A percentile compares a stretch with the other conserved stretches of the same genome.
Conservation (phyloP, 2,797 vertebrate species). For the Cossypha polioptera region DNA sequence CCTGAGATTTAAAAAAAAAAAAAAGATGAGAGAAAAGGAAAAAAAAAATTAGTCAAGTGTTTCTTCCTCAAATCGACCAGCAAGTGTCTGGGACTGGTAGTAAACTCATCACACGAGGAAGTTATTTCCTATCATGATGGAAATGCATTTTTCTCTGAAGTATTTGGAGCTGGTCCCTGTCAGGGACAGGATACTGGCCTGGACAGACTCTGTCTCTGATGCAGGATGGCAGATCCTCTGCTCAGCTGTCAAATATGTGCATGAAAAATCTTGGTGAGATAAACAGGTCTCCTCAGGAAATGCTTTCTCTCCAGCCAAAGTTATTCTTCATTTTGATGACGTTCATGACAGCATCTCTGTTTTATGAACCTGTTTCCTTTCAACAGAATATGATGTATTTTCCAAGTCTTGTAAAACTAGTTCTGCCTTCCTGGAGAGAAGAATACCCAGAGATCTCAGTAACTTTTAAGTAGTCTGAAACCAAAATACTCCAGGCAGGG, state of each 20-base stretch:
- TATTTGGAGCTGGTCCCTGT: background rate
- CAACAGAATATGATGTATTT: background rate
- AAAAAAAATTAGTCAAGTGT: background rate
- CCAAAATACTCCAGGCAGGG: background rate
- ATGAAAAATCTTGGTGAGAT: background rate
- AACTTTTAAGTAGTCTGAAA: background rate
- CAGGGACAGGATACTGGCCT: background rate
- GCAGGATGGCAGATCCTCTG: background rate
- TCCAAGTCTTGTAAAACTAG: background rate
- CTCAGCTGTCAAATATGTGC: constrained; percentile 1
- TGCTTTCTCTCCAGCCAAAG: background rate
- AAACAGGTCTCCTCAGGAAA: constrained; percentile 15
- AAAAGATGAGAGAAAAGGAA: background rate
- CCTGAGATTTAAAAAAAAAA: background rate
- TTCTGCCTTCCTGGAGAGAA: background rate
- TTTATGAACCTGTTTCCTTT: constrained; percentile 16
- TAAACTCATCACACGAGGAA: background rate
- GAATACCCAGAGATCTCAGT: background rate
- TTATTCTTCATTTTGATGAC: constrained; percentile 12
- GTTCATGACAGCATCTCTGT: background rate
- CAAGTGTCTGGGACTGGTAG: background rate
- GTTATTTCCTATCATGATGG: background rate
- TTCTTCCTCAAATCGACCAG: background rate
- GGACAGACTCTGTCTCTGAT: background rate
- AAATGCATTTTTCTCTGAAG: background rate